Base-by-base conservation (phyloP, 2,113 vertebrate species). In the Podarcis cretensis region DNA sequence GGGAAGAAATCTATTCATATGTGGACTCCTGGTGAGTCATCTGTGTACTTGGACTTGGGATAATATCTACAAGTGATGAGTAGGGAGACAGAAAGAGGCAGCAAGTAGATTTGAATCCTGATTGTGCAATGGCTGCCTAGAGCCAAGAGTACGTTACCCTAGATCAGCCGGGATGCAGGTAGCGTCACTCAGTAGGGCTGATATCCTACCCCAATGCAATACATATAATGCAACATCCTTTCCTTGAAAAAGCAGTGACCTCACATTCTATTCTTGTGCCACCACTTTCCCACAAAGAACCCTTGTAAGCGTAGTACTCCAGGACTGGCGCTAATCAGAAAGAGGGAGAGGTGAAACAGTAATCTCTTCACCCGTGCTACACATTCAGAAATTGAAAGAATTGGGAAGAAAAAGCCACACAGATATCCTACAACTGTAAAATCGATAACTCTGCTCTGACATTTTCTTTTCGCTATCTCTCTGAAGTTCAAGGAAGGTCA, bases 381-480 rank as follows among this genome's bases (percentile, higher is more conserved):
- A 81, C 12, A 40, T 73, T 81, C 68, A 43, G 20, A 43, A 82
- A 63, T 3, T 74, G 76, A 57, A 81, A 69, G 3, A 66, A 35
- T 73, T 87, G 32, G 35, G 32, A 16, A 16, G n/a, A 71, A 27
- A 30, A 30, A 48, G 43, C 40, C 23, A 87, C 48, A 30, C 16
- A 63, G 35, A 63, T 25, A 3, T 43, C 27, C 69, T 63, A 74
- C 8, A 59, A 32, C 6, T 30, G 30, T 30, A 20, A 74, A 84
- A 79, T 27, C 21, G 32, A 65, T 20, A 79, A 25, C n/a, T 79
- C 32, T 54, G 25, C 21, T 68, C 69, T 78, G 40, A 23, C 4
- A 65, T 32, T 76, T 90, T 83, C 71, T 90, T 77, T 48, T 77
- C 43, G 48, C 81, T 84, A 40, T 32, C 66, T 89, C 73, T 77